Base-by-base conservation (phyloP, 2,113 vertebrate genomes). In the Phyllopteryx taeniolatus region DNA sequence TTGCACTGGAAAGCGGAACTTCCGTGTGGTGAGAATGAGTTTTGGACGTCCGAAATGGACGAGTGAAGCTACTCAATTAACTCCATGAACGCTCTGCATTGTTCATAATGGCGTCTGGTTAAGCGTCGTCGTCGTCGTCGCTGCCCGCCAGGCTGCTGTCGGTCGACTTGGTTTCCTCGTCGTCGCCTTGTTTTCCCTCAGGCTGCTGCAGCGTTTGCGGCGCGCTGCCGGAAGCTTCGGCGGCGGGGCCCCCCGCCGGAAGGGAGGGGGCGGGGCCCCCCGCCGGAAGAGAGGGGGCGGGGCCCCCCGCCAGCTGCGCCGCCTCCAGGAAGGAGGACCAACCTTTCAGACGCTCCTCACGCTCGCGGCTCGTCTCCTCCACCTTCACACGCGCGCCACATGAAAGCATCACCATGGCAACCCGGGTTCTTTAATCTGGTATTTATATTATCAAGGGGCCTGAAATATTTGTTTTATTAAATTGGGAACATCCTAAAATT, bases 321-420 rank as follows among this genome's bases (percentile, higher is more conserved):
- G 83, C 80, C 1, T 89, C 93, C 56, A 98, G 90, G 87, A 96
- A 99, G 0, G 87, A 71, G 10, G 94, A 91, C 98, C 96, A 98
- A 14, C 93, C 94, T 79, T 95, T 98, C 17, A 98, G 90, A 72
- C 98, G 93, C 89, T 99, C 95, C 87, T 99, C 98, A 19, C 96
- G 93, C 85, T 99, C 97, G 54, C 96, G 94, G 17, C 94, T 87
- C 3, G 96, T 98, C 89, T 99, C 98, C 73, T 99, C 96, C 81
- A 99, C 92, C 98, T 99, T 73, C 33, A 68, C 10, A 15, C 22
- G 65, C 1, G 20, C 20, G 33, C 27, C 0, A 10, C 14, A 4
- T 22, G 13, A n/a, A 2, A 15, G 12, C 46, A 8, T 33, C 39
- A 44, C 39, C 39, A 44, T 13, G 17, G 19, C 39, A 43, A 20